These are phyloP conservation scores for Pardalotus punctatus DNA, from an alignment of 2,113 vertebrate species.

Conservation along the genomic window DNA sequence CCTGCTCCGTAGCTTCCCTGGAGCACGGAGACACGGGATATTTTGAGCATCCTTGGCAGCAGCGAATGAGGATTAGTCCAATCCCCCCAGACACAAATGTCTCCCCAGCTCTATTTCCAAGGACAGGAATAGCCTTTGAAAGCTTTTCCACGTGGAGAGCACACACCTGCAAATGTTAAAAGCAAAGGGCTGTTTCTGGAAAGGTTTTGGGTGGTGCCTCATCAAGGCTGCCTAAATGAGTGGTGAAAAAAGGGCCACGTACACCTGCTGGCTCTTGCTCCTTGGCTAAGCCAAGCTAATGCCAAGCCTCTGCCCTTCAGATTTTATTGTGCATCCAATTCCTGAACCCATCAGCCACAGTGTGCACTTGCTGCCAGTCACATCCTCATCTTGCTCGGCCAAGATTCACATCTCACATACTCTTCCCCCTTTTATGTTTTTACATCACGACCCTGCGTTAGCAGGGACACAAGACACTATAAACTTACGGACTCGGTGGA, in stretches of 20 bases:
- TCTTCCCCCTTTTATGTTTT: neutral
- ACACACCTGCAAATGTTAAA: neutral
- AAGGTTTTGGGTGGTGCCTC: neutral
- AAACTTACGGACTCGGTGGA: fast-evolving
- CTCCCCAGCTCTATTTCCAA: neutral
- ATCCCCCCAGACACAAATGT: neutral
- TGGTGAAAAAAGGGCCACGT: fast-evolving
- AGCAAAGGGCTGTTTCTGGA: neutral
- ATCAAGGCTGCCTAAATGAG: neutral
- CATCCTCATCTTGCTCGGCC: neutral
- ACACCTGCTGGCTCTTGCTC: neutral
- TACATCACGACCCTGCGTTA: neutral
- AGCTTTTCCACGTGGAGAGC: neutral
- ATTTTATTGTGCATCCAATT: neutral
- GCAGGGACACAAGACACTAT: neutral
- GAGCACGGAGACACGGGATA: neutral
- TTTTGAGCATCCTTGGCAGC: neutral
- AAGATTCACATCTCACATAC: fast-evolving
- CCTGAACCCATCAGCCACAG: fast-evolving
- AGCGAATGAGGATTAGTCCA: neutral
- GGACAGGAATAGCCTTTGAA: neutral
- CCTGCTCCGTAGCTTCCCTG: neutral
- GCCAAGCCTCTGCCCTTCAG: fast-evolving
- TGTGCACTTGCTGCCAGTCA: fast-evolving
- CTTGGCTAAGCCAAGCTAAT: neutral